Conservation (phyloP, 2,888 invertebrate species). For the Xestia ashworthii region DNA sequence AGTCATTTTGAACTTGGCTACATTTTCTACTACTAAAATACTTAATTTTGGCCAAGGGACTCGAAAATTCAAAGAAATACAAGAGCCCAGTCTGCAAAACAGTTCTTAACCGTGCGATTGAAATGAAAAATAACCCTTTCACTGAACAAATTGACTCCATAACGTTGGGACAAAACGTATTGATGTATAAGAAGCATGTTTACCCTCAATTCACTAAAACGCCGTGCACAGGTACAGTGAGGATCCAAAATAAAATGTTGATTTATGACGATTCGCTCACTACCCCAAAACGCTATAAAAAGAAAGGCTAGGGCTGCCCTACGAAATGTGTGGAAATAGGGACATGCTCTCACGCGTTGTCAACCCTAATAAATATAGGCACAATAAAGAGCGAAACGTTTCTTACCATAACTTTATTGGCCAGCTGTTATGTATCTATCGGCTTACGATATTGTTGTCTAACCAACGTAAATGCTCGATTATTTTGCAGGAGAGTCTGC, state of each 20-base stretch:
- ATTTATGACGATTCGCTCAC: conserved; percentile 74
- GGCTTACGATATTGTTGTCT: conserved; percentile 15
- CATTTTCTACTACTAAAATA: background rate
- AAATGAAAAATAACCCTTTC: conserved; percentile 37
- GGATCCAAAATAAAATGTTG: conserved; percentile 66
- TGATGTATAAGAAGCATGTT: conserved; percentile 36
- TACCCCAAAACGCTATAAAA: conserved; percentile 68
- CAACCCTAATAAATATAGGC: conserved; percentile 64
- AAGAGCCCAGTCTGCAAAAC: conserved; percentile 8
- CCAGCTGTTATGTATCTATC: conserved; percentile 32
- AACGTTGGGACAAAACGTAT: conserved; percentile 39
- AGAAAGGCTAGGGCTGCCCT: conserved; percentile 25
- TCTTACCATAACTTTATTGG: conserved; percentile 48
- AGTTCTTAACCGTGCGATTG: background rate
- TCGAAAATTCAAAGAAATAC: conserved; percentile 13
- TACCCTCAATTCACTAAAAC: conserved; percentile 53
- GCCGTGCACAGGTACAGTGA: conserved; percentile 44
- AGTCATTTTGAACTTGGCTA: conserved; percentile 6
- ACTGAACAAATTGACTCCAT: conserved; percentile 35
- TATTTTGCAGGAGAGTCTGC: background rate
- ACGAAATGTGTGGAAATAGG: conserved; percentile 25
- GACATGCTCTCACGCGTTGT: conserved; percentile 60
- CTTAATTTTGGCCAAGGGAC: conserved; percentile 13
- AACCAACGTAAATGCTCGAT: background rate
- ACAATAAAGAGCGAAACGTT: conserved; percentile 18